A percentile compares a stretch with the other conserved stretches of the same genome.
phyloP scores from a whole-genome alignment of 2,113 vertebrate species.

The Carassius carassius region DNA sequence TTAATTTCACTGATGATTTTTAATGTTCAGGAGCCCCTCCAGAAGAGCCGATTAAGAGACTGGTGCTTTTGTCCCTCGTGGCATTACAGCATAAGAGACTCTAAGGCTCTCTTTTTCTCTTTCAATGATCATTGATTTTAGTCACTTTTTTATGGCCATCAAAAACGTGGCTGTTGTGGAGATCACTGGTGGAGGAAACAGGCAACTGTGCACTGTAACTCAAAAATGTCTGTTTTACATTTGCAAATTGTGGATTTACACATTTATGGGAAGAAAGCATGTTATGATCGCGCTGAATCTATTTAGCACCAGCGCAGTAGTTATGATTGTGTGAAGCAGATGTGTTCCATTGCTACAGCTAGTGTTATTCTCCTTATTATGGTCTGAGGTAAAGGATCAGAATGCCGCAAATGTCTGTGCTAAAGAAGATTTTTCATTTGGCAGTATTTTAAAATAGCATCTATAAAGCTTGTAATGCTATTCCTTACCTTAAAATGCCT shows the following conservation, averaged over 20 bases:
- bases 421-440: constrained; percentile 9
- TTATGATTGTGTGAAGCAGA: constrained; percentile 44
- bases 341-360: constrained; percentile 37
- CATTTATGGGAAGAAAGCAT: constrained; percentile 31
- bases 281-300: constrained; percentile 32
- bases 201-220: neutral
- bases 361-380: constrained; percentile 33
- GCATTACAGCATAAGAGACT: constrained; percentile 49
- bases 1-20: constrained; percentile 74
- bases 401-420: neutral
- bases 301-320: constrained; percentile 24
- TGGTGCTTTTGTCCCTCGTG: constrained; percentile 51
- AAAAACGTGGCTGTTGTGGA: constrained; percentile 27
- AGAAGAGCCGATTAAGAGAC: constrained; percentile 67
- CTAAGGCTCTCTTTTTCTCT: constrained; percentile 47
- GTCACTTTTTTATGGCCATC: constrained; percentile 20
- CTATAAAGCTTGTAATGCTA: neutral
- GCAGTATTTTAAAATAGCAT: neutral
- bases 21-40: constrained; percentile 64
- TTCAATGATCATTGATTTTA: constrained; percentile 45
- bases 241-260: constrained; percentile 32
- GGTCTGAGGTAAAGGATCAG: neutral
- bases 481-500: neutral
- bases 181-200: neutral
- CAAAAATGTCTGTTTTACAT: constrained; percentile 26